Percentiles rank a stretch among this genome's conserved stretches.
These are phyloP conservation scores for Tenualosa thibaudeaui DNA, from an alignment of 2,797 vertebrate genomes.

Conservation along the genomic window DNA sequence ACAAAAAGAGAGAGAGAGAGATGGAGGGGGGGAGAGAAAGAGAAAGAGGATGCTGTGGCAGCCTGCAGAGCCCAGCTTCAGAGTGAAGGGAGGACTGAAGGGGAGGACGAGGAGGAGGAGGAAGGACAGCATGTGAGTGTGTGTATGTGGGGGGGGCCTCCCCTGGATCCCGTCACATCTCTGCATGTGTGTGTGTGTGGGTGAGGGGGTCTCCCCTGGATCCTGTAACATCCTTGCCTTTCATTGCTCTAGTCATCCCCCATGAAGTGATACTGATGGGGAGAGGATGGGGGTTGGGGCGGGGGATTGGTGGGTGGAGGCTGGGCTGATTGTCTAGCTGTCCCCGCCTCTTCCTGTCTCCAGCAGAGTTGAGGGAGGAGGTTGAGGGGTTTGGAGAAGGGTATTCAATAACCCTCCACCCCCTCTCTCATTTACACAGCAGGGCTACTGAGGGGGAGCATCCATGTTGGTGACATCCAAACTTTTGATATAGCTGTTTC, in stretches of 20 bases:
- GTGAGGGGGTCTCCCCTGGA: constrained; percentile 8
- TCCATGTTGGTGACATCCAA: background rate
- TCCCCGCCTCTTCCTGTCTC: constrained; percentile 1
- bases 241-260: background rate
- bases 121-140: constrained; percentile 55
- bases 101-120: constrained; percentile 33
- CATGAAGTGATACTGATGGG: background rate
- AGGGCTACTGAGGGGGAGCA: background rate
- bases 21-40: constrained; percentile 54
- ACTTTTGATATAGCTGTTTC: background rate
- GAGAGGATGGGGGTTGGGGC: background rate
- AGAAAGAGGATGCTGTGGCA: constrained; percentile 45
- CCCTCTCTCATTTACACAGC: background rate
- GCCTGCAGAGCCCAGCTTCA: constrained; percentile 34
- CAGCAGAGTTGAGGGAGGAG: background rate
- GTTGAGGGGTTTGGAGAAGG: background rate
- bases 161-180: constrained; percentile 29
- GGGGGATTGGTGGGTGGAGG: constrained; percentile 1
- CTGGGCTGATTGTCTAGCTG: constrained; percentile 10
- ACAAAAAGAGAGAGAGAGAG: constrained; percentile 42
- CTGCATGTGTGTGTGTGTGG: background rate
- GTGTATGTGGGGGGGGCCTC: background rate
- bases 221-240: constrained; percentile 29
- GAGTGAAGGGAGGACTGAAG: constrained; percentile 25
- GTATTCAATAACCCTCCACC: background rate